A percentile compares a stretch with the other conserved stretches of the same genome.
Conservation (phyloP, 2,888 invertebrate genomes). For the Andrena trimmerana region DNA sequence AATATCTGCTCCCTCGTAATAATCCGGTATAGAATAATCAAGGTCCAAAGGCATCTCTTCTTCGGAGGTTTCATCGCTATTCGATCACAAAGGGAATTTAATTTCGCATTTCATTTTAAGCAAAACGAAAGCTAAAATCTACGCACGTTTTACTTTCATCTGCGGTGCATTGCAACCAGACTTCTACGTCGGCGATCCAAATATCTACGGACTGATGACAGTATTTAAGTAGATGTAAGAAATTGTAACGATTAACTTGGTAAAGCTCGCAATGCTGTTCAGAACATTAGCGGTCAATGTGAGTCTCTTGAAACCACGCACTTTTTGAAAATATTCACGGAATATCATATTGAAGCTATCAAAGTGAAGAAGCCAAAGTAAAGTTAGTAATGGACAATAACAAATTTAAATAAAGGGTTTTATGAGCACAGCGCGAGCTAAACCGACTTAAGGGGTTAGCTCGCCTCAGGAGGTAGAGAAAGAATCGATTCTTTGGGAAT, state of each 20-base stretch:
- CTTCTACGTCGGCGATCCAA: constrained; percentile 67
- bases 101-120: neutral
- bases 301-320: no score
- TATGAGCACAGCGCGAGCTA: no score
- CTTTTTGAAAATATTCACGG: no score
- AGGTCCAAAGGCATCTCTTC: neutral
- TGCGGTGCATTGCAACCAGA: constrained; percentile 52
- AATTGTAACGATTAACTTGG: neutral
- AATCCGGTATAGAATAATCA: neutral
- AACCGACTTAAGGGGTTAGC: no score
- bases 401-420: no score
- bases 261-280: no score
- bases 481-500: no score
- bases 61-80: neutral
- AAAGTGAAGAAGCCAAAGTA: no score
- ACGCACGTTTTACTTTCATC: constrained; percentile 23
- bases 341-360: no score
- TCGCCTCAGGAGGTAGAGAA: no score
- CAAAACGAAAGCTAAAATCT: neutral
- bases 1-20: neutral
- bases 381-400: no score
- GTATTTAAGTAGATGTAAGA: neutral
- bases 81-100: neutral
- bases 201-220: constrained; percentile 71
- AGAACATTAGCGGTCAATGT: no score